phyloP scores from a whole-genome alignment of 2,113 vertebrate genomes.

The Mormyrus lacerda region DNA sequence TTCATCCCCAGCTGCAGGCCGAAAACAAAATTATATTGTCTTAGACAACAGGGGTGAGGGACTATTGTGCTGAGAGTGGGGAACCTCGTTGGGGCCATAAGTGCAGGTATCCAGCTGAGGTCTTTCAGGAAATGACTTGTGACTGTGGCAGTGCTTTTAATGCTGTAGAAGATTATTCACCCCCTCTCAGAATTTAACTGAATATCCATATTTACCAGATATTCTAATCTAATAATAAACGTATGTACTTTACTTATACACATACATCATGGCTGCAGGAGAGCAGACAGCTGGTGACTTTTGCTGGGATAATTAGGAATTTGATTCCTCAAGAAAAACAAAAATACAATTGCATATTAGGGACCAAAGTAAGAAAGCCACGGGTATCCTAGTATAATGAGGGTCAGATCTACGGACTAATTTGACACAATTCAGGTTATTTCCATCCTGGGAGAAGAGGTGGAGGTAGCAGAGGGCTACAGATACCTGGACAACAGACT shows the following conservation, averaged over 20 bases:
- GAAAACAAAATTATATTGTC: constrained; percentile 46
- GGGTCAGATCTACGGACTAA: background rate
- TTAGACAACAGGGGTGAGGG: constrained; percentile 33
- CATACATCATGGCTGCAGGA: background rate
- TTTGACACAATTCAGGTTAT: background rate
- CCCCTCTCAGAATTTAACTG: background rate
- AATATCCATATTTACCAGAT: background rate
- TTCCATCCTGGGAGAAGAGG: background rate
- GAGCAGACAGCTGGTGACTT: background rate
- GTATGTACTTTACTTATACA: background rate
- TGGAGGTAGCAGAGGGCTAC: background rate
- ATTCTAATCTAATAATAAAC: background rate
- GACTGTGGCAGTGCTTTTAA: background rate
- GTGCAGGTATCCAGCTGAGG: constrained; percentile 22
- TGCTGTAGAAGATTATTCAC: background rate
- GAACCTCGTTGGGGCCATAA: constrained; percentile 10
- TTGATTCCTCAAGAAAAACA: background rate
- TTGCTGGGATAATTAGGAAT: background rate
- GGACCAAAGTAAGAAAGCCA: background rate
- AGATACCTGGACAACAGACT: background rate
- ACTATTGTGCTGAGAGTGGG: constrained; percentile 12
- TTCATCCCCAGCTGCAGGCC: constrained; percentile 50
- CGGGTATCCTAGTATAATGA: background rate
- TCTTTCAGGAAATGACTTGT: background rate
- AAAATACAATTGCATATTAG: background rate